These are phyloP conservation scores for Biston betularia DNA, from an alignment of 2,888 invertebrate genomes.

Conservation along the genomic window DNA sequence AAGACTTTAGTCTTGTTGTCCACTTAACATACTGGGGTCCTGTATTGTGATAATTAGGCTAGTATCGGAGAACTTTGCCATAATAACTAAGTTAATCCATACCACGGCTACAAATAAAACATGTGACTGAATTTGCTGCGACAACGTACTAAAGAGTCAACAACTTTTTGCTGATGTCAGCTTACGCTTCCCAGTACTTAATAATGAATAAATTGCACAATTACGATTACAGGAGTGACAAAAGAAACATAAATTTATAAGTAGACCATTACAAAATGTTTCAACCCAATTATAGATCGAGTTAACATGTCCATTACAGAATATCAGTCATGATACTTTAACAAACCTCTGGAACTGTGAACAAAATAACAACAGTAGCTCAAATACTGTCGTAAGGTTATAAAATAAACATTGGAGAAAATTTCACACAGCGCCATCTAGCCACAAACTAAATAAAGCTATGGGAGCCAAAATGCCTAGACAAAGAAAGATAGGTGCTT, in stretches of 20 bases:
- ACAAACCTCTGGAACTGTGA: background rate
- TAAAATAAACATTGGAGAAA: too few relatives aligned
- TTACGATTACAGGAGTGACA: slow-evolving; percentile 1
- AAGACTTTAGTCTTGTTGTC: slow-evolving; percentile 15
- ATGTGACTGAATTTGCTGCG: background rate
- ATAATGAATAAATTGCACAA: slow-evolving; percentile 9
- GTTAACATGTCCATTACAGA: background rate
- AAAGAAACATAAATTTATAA: slow-evolving; percentile 10
- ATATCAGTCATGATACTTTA: background rate
- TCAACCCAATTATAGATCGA: background rate
- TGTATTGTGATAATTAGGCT: slow-evolving; percentile 1
- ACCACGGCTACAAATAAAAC: background rate
- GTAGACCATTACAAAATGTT: background rate
- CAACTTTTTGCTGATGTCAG: background rate
- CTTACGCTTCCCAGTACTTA: slow-evolving; percentile 1
- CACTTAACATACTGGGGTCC: slow-evolving; percentile 24
- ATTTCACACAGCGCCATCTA: too few relatives aligned
- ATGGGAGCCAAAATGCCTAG: too few relatives aligned
- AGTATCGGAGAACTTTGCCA: slow-evolving; percentile 8
- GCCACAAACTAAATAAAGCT: too few relatives aligned
- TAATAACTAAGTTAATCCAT: background rate
- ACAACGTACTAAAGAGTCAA: background rate
- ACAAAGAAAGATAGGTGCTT: too few relatives aligned
- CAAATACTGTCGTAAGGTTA: background rate
- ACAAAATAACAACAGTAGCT: background rate